phyloP scores from a whole-genome alignment of 2,888 invertebrate species.

The Tiliacea aurago region DNA sequence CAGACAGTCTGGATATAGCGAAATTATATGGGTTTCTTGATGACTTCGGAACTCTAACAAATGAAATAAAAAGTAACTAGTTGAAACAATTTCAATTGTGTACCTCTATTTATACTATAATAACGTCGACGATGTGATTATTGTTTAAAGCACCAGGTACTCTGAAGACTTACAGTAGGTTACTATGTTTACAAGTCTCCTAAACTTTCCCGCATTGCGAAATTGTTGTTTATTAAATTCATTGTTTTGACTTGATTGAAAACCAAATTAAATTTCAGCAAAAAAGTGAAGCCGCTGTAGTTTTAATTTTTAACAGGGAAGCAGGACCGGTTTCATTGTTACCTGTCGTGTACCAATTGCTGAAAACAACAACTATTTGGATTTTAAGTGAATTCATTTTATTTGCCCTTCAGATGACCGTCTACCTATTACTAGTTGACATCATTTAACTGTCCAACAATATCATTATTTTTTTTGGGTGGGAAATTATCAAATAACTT shows the following conservation, averaged over 20 bases:
- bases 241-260: conserved; percentile 22
- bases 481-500: no score
- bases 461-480: no score
- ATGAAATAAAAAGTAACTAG: not conserved
- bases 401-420: conserved; percentile 10
- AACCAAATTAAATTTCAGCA: conserved; percentile 30
- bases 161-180: not conserved
- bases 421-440: not conserved
- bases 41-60: not conserved
- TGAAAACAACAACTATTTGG: conserved; percentile 11
- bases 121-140: not conserved
- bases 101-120: no score
- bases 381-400: not conserved
- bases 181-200: not conserved
- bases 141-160: not conserved
- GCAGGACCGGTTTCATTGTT: conserved; percentile 7
- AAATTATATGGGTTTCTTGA: no score
- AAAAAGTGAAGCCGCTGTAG: conserved; percentile 18
- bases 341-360: conserved; percentile 15
- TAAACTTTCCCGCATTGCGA: not conserved
- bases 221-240: conserved; percentile 26
- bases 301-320: not conserved
- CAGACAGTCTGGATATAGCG: no score
- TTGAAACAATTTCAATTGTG: not conserved
- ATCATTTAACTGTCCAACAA: not conserved